Evolutionary conservation across 2,797 vertebrate species (phyloP), one percentile per base, ranked within the genome.

Genomic region (Otolemur crassicaudatus): DNA sequence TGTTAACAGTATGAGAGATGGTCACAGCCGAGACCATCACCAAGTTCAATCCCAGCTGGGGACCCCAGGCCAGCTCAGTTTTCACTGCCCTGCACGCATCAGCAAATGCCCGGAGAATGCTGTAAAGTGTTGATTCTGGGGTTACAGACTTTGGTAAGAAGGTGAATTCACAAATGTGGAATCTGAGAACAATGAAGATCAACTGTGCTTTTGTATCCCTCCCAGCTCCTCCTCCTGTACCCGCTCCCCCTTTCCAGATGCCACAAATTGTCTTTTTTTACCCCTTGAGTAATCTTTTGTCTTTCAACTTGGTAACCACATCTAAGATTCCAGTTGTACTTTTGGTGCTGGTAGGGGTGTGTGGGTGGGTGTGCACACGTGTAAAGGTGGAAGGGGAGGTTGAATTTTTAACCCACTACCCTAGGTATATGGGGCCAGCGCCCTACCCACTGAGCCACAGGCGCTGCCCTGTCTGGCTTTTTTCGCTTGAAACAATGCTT

Each of bases 21-120:
- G 13, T 13, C 60, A 53, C 49, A 88, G n/a, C 63, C 22, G 9
- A n/a, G 73, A 91, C 31, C 43, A n/a, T 13, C 8, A 16, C 34
- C 9, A 46, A n/a, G 3, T 25, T 91, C 34, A 34, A 23, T 7
- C 23, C 72, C 70, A 80, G 43, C 67, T 77, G 43, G 61, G 37
- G 61, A 34, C 4, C 31, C 5, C 25, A 19, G 0, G 16, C 27
- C 22, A 58, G 20, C 37, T 73, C 29, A n/a, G 31, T n/a, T 27
- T 31, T 65, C 14, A 23, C 3, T 22, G 0, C 61, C 14, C 29
- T 9, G 11, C 7, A 4, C 4, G 0, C 7, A 27, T 53, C n/a
- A 6, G 11, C 14, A 4, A 73, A 22, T 4, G 23, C 25, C 87
- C 2, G 0, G 27, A 43, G 16, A 7, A 3, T 73, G 19, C n/a